These are phyloP conservation scores for Brachyrhaphis roseni DNA, from an alignment of 2,797 vertebrate species.

Conservation along the genomic window DNA sequence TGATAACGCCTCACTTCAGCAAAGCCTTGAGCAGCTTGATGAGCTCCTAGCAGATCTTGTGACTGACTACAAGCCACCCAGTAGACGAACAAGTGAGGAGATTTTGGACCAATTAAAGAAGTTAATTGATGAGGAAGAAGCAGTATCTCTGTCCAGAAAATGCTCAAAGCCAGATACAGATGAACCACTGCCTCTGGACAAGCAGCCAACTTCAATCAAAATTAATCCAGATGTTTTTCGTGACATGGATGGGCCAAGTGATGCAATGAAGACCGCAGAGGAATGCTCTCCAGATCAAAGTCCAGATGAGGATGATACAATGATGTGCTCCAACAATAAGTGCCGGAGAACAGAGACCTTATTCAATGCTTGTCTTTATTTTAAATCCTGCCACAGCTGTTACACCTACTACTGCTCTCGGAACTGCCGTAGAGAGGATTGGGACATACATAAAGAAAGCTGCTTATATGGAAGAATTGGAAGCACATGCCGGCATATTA, in stretches of 20 bases:
- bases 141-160: conserved; percentile 78
- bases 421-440: conserved; percentile 95
- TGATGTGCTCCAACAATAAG: conserved; percentile 97
- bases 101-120: conserved; percentile 90
- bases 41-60: conserved; percentile 96
- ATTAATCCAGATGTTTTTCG: conserved; percentile 73
- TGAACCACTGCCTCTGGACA: conserved; percentile 82
- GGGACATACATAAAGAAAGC: conserved; percentile 95
- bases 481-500: conserved; percentile 92
- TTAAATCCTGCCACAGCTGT: conserved; percentile 99
- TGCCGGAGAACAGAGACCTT: conserved; percentile 93
- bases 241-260: conserved; percentile 77
- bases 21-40: conserved; percentile 95
- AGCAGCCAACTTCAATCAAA: conserved; percentile 86
- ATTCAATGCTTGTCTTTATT: conserved; percentile 98
- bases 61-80: conserved; percentile 91
- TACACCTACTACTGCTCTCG: conserved; percentile 98
- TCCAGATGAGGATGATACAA: conserved; percentile 94
- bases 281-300: conserved; percentile 93
- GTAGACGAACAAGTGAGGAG: conserved; percentile 83
- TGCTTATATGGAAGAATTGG: conserved; percentile 93
- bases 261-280: conserved; percentile 82
- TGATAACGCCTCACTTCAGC: conserved; percentile 86
- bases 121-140: conserved; percentile 85
- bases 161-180: conserved; percentile 65